phyloP scores from a whole-genome alignment of 2,888 invertebrate genomes.

The Limnephilus marmoratus region DNA sequence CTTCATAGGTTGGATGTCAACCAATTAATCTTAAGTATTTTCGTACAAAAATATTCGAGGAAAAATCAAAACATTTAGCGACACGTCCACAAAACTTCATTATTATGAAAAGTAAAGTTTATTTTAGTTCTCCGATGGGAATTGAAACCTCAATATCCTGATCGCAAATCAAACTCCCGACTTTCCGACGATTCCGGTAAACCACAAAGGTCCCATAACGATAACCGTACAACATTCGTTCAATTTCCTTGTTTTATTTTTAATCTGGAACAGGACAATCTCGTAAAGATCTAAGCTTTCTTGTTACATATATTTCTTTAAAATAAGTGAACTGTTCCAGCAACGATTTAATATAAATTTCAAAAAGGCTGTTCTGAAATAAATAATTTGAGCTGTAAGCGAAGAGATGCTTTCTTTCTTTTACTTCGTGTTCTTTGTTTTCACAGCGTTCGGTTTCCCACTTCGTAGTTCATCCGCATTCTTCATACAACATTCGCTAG shows the following conservation, averaged over 20 bases:
- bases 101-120: neutral
- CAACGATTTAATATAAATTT: neutral
- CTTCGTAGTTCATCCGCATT: neutral
- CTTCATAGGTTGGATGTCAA: no score
- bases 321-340: neutral
- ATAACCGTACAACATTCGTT: neutral
- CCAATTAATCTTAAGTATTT: no score
- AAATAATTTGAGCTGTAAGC: neutral
- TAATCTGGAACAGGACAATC: neutral
- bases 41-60: no score
- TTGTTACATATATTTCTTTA: neutral
- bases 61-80: neutral
- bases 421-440: neutral
- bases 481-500: conserved; percentile 3
- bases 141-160: neutral
- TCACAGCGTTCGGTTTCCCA: neutral
- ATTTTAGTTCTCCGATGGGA: neutral
- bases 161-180: neutral
- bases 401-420: neutral
- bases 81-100: neutral
- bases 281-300: neutral
- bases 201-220: neutral
- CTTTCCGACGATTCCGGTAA: neutral
- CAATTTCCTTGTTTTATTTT: neutral
- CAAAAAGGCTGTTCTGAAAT: neutral